Conservation (phyloP, 2,113 vertebrate genomes). For the Lepus europaeus region DNA sequence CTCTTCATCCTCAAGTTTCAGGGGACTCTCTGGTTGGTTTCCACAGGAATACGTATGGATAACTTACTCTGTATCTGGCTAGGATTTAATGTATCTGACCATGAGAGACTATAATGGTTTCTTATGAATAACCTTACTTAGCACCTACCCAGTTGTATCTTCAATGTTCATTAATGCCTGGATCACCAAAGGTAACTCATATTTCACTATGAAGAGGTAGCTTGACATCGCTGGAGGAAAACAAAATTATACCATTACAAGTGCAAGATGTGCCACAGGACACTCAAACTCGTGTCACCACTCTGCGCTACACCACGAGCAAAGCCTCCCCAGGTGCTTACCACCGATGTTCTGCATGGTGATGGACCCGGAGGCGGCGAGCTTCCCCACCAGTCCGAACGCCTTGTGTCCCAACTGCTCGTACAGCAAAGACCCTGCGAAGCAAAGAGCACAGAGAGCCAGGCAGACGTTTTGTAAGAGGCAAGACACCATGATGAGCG, state of each 20-base stretch:
- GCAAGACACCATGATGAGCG: not conserved
- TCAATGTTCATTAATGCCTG: conserved; percentile 91
- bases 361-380: conserved; percentile 96
- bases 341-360: conserved; percentile 99
- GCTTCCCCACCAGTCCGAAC: conserved; percentile 95
- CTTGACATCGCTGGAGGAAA: conserved; percentile 97
- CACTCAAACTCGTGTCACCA: conserved; percentile 79
- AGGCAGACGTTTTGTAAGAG: not conserved
- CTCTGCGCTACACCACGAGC: conserved; percentile 42
- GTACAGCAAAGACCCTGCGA: conserved; percentile 94
- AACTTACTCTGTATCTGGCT: conserved; percentile 44
- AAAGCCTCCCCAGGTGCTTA: conserved; percentile 81
- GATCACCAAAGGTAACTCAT: conserved; percentile 98
- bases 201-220: conserved; percentile 99
- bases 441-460: conserved; percentile 26
- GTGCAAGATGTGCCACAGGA: conserved; percentile 84
- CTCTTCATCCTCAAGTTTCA: not conserved
- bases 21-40: not conserved
- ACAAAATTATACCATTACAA: conserved; percentile 90
- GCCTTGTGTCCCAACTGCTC: conserved; percentile 97
- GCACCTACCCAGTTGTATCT: conserved; percentile 91
- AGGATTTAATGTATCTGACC: conserved; percentile 52
- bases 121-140: conserved; percentile 85
- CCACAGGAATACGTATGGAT: not conserved
- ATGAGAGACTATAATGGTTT: conserved; percentile 70